Evolutionary conservation across 2,113 vertebrate genomes (phyloP).

Genomic region (Cyprinodon variegatus): DNA sequence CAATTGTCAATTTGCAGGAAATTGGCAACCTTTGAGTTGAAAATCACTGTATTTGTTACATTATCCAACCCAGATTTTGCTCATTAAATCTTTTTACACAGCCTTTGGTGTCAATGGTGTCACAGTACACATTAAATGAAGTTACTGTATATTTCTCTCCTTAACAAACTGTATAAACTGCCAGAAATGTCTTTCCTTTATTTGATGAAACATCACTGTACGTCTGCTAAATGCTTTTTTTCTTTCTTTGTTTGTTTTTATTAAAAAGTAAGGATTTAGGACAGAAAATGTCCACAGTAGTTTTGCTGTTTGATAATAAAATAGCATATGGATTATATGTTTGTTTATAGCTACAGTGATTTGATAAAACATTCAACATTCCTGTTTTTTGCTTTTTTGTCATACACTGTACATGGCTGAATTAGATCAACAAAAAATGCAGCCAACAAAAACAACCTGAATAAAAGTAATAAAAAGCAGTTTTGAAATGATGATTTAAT

Average conservation of each 20-base stretch:
- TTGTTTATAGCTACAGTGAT: neutral
- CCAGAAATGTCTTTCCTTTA: neutral
- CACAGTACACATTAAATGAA: neutral
- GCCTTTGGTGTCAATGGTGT: neutral
- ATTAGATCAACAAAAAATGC: too few relatives aligned
- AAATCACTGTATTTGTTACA: too few relatives aligned
- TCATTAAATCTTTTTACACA: neutral
- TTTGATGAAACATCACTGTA: neutral
- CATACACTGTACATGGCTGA: neutral
- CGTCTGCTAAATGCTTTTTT: neutral
- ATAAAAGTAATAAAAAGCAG: too few relatives aligned
- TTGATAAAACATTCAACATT: neutral
- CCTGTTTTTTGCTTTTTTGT: neutral
- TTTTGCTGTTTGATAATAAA: neutral
- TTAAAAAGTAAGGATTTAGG: neutral
- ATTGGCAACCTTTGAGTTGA: neutral
- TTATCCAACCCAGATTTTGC: too few relatives aligned
- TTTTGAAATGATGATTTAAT: too few relatives aligned
- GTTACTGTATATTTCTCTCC: neutral
- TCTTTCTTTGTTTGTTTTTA: too few relatives aligned
- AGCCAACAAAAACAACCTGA: too few relatives aligned
- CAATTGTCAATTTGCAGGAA: neutral
- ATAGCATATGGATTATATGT: too few relatives aligned
- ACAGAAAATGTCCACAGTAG: neutral
- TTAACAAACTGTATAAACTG: neutral